Evolutionary conservation across 2,797 vertebrate genomes (phyloP).

Genomic region (Crossoptilon crossoptilon): DNA sequence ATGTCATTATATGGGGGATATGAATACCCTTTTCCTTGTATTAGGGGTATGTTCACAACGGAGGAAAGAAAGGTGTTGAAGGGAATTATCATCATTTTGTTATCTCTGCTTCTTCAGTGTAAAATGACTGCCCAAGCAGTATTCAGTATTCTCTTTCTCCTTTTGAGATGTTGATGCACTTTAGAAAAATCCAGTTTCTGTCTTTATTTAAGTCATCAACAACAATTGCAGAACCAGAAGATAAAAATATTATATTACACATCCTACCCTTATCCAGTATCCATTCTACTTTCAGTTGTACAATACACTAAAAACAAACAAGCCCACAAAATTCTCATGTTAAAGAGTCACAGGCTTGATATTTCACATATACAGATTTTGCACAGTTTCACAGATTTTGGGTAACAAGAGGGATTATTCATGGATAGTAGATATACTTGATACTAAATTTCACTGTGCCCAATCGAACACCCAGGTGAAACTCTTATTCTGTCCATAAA

Average conservation of each 20-base stretch:
- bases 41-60: neutral
- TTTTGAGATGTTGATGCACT: neutral
- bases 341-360: neutral
- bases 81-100: neutral
- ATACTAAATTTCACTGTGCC: neutral
- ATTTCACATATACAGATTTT: neutral
- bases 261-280: neutral
- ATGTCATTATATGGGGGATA: neutral
- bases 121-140: neutral
- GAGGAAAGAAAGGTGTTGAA: neutral
- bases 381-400: neutral
- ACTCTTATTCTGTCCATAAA: neutral
- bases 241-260: neutral
- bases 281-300: neutral
- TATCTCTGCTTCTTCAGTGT: neutral
- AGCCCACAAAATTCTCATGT: neutral
- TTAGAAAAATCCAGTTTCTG: neutral
- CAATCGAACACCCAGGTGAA: neutral
- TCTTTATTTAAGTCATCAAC: neutral
- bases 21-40: neutral
- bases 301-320: neutral
- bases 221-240: neutral
- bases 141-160: neutral
- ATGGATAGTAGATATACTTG: neutral
- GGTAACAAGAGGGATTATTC: neutral